A percentile compares a stretch with the other conserved stretches of the same genome.
phyloP scores from a whole-genome alignment of 2,797 vertebrate genomes.

The Microhierax caerulescens region DNA sequence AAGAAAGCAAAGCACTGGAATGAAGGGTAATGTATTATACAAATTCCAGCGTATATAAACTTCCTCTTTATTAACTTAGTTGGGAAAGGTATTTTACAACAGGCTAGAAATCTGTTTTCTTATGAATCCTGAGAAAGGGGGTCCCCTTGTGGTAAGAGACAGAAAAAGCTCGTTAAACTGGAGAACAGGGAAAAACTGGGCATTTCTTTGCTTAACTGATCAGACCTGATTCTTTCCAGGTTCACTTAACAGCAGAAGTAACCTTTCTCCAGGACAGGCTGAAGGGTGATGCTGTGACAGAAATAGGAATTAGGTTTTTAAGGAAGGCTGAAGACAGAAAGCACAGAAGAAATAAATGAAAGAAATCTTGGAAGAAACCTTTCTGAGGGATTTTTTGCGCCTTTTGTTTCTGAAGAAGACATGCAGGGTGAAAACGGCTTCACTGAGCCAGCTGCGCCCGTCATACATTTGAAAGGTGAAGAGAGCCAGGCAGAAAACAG shows the following conservation, averaged over 20 bases:
- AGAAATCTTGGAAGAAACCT: background rate
- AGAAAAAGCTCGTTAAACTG: accelerated
- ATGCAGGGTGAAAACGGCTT: background rate
- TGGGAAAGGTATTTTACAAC: background rate
- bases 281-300: constrained; percentile 78
- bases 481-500: background rate
- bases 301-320: constrained; percentile 81
- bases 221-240: constrained; percentile 54
- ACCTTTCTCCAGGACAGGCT: constrained; percentile 79
- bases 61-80: background rate
- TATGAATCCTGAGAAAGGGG: background rate
- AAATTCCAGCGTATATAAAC: background rate
- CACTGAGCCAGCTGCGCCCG: background rate
- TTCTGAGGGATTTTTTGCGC: background rate
- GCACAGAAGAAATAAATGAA: constrained; percentile 74
- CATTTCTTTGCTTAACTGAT: background rate
- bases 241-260: constrained; percentile 79
- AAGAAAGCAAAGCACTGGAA: background rate
- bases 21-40: background rate
- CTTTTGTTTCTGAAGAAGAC: background rate
- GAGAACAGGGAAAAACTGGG: background rate
- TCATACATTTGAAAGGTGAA: background rate
- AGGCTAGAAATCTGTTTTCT: background rate
- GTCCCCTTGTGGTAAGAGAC: constrained; percentile 20
- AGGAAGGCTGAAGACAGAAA: constrained; percentile 76